phyloP scores from a whole-genome alignment of 1,140 invertebrate species.

The Drosophila sp. region DNA sequence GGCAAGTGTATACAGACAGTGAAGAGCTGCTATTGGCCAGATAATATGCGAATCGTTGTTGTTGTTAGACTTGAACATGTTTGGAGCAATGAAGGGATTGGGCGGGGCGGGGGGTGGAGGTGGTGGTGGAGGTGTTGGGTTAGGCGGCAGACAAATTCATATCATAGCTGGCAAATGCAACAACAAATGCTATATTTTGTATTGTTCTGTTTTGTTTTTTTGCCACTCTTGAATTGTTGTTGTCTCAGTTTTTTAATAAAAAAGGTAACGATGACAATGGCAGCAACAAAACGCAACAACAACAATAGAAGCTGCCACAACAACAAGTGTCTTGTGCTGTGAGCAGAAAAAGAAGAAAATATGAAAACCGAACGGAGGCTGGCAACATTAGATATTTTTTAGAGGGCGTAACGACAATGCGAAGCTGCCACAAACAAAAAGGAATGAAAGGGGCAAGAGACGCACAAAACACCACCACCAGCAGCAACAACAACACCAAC shows the following conservation, averaged over 20 bases:
- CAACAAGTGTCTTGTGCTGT: constrained; percentile 41
- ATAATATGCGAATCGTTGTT: constrained; percentile 47
- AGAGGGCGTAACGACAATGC: constrained; percentile 26
- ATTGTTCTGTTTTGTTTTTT: constrained; percentile 16
- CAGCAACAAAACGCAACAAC: constrained; percentile 25
- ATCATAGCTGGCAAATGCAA: neutral
- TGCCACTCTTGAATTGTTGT: constrained; percentile 42
- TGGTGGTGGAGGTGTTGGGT: neutral
- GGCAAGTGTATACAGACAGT: neutral
- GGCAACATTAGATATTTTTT: constrained; percentile 38
- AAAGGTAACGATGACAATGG: constrained; percentile 49
- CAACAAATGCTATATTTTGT: constrained; percentile 4
- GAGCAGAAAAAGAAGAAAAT: constrained; percentile 16
- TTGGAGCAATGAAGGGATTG: neutral
- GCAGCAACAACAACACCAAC: neutral
- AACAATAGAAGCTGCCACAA: constrained; percentile 15
- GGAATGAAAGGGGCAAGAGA: neutral
- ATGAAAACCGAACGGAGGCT: constrained; percentile 23
- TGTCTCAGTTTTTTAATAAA: constrained; percentile 51
- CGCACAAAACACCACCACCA: neutral
- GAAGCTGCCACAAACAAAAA: neutral
- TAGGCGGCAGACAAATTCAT: neutral
- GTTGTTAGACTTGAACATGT: constrained; percentile 14
- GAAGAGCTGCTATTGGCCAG: constrained; percentile 21
- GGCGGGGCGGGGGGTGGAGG: no score